Evolutionary conservation across 1,140 invertebrate species (phyloP), one percentile per base, ranked within the genome.

Genomic region (Drosophila suzukii): DNA sequence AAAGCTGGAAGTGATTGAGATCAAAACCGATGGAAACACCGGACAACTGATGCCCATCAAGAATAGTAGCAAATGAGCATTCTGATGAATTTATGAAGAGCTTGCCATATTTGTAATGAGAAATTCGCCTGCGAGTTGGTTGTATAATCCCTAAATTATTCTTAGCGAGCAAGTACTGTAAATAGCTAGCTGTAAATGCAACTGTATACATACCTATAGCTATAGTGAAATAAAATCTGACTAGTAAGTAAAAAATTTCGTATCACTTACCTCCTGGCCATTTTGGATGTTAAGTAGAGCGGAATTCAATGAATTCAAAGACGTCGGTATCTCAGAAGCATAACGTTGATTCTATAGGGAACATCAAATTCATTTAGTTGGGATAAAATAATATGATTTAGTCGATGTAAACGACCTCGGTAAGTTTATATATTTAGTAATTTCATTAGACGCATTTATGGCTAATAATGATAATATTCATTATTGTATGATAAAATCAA

Each of bases 1-100:
- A 59, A 92, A 91, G 57, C 74, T 90, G 10, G 91, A 92, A 60
- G 91, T 92, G 32, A 92, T 92, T 58, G 91, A 92, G 79, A 92
- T 92, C 41, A 90, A 91, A 51, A 66, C 92, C 13, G 88, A 91
- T 57, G 91, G 90, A 2, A 77, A 68, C n/a, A 83, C 90, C 2
- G 92, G 92, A 38, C 92, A 92, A 44, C 60, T 92, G 44, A 91
- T 88, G 84, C 91, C 90, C 49, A 68, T 77, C 36, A 60, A 63
- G 50, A 47, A 54, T 20, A 76, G 47, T 59, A 73, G 59, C 47
- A 55, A 77, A 39, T 75, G 49, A 78, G 49, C 13, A 27, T 11
- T 8, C 20, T 12, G 20, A 8, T 39, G 44, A 30, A 77, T 36
- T 13, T 58, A 59, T 20, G 17, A 57, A 74, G 43, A 80, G 84